Base-by-base conservation (phyloP, 2,888 invertebrate species). In the Auanema sp. region DNA sequence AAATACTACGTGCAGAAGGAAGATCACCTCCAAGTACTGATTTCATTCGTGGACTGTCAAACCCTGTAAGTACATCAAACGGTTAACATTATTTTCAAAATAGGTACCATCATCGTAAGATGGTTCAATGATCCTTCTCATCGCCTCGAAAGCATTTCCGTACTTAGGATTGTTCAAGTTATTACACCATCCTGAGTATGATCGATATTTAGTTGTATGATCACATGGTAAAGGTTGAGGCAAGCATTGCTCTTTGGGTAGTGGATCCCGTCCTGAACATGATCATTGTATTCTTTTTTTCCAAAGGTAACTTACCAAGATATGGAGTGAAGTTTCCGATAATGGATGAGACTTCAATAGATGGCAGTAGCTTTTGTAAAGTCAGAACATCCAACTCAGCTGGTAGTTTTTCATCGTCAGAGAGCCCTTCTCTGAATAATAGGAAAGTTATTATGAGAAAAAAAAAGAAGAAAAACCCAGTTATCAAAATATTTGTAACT, bases 111-210 rank as follows among this genome's bases (percentile, higher is more conserved):
- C 93, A 43, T 90, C 89, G 85, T 93, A 93, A 52, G 89, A 88
- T 0, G 93, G 90, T 50, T 76, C 79, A 14, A 77, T 65, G 25
- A 82, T 65, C 18, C 82, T 63, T 52, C 81, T 41, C 70, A 83
- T 68, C 24, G 80, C 76, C 11, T 66, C 71, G 63, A 82, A 82
- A 14, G 82, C 78, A 49, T 80, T 83, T 23, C 82, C 82, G 58
- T 79, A 83, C 42, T 71, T 66, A 11, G 74, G 74, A 50, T 67
- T 62, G 41, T 70, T 70, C 41, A 80, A 50, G 85, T 93, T 93
- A 85, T 93, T 93, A 85, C 93, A 93, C 42, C 91, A 91, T 42
- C 93, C 93, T 82, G 79, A 79, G 60, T 91, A 89, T 0, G 91
- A 91, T 58, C 93, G 65, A 85, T 91, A 93, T 75, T 81, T 81